Percentiles rank a stretch among this genome's conserved stretches.
Conservation (phyloP, 2,113 vertebrate genomes). For the Sturnus vulgaris region DNA sequence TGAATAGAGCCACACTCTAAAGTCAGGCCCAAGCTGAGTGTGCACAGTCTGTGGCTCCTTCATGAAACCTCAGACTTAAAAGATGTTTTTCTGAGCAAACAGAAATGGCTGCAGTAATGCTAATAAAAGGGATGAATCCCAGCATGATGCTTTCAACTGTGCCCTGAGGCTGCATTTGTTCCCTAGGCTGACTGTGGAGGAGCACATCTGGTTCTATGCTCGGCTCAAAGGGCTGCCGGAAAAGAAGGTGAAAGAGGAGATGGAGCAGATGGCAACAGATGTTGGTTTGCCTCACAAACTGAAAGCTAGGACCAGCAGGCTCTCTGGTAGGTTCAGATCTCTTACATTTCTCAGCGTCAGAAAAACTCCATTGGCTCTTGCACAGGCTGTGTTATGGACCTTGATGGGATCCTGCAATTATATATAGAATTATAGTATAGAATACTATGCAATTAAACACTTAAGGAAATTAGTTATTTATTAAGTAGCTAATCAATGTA, state of each 20-base stretch:
- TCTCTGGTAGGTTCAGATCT: slow-evolving; percentile 81
- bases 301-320: slow-evolving; percentile 80
- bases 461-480: not conserved
- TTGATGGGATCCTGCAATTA: not conserved
- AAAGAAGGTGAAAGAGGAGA: slow-evolving; percentile 85
- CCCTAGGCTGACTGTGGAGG: slow-evolving; percentile 92
- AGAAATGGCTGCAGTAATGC: not conserved
- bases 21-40: not conserved
- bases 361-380: not conserved
- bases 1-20: not conserved
- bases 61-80: not conserved
- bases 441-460: not conserved
- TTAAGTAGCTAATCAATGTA: not conserved
- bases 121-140: not conserved
- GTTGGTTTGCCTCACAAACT: slow-evolving; percentile 92
- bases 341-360: not conserved
- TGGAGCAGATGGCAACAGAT: slow-evolving; percentile 89
- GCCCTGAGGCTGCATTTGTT: not conserved
- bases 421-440: not conserved
- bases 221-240: slow-evolving; percentile 90
- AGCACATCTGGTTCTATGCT: slow-evolving; percentile 98
- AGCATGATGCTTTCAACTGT: not conserved
- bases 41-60: not conserved
- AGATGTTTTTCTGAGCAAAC: not conserved
- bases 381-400: not conserved